Conservation (phyloP, 2,888 invertebrate genomes). For the Lapara coniferarum region DNA sequence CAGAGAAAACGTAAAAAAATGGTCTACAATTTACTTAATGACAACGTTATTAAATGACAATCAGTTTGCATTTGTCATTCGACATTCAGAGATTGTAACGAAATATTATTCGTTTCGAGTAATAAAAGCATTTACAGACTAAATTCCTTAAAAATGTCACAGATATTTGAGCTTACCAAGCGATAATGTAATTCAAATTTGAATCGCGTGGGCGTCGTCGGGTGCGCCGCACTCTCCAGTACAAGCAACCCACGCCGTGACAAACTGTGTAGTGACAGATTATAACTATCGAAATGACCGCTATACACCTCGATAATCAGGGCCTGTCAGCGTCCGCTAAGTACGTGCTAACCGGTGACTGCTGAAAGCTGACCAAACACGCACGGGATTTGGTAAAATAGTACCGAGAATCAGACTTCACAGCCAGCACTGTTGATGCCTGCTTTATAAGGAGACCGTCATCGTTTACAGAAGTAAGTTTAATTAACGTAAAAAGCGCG, state of each 20-base stretch:
- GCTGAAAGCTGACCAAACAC: neutral
- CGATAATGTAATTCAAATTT: neutral
- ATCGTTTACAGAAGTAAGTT: constrained; percentile 80
- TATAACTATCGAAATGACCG: constrained; percentile 43
- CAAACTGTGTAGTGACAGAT: constrained; percentile 31
- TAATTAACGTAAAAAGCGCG: constrained; percentile 83
- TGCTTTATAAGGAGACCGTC: constrained; percentile 70
- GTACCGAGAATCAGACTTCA: too few relatives aligned
- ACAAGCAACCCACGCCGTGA: constrained; percentile 18
- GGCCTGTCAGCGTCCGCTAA: constrained; percentile 32
- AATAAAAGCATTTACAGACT: neutral
- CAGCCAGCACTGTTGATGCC: constrained; percentile 51
- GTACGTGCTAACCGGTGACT: constrained; percentile 37
- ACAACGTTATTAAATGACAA: constrained; percentile 23
- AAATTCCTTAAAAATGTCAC: neutral
- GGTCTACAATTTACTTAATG: constrained; percentile 15
- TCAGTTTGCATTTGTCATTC: constrained; percentile 7
- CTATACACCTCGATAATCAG: constrained; percentile 46
- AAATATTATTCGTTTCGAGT: neutral
- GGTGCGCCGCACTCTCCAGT: neutral
- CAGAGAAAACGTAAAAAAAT: neutral
- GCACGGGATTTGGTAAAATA: neutral
- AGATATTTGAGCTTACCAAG: constrained; percentile 5
- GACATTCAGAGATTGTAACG: neutral
- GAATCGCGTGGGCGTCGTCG: neutral